Percentiles rank a stretch among this genome's conserved stretches.
These are phyloP conservation scores for Schizaphis graminum DNA, from an alignment of 2,888 invertebrate genomes.

Conservation along the genomic window DNA sequence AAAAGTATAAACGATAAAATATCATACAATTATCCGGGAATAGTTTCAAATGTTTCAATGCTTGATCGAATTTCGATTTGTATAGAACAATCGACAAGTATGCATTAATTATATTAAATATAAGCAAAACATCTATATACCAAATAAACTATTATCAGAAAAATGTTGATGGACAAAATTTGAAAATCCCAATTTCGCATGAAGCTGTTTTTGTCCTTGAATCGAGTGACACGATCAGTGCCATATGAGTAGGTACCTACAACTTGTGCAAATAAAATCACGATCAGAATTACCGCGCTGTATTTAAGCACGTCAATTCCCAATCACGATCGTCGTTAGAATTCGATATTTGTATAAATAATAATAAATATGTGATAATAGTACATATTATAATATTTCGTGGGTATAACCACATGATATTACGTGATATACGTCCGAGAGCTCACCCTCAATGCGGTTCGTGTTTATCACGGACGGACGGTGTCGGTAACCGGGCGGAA, in stretches of 20 bases:
- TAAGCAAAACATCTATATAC: not conserved
- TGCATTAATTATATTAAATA: too few species aligned
- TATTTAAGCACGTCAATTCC: too few species aligned
- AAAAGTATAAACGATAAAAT: too few species aligned
- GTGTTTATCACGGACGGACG: not conserved
- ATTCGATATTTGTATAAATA: too few species aligned
- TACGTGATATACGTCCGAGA: not conserved
- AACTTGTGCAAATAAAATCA: too few species aligned
- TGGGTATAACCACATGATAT: not conserved
- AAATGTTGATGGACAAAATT: not conserved
- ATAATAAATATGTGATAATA: too few species aligned
- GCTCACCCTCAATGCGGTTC: not conserved
- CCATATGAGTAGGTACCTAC: too few species aligned
- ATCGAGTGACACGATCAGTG: too few species aligned
- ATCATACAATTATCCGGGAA: not conserved
- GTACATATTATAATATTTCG: not conserved
- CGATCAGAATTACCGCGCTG: too few species aligned
- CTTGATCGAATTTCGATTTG: not conserved
- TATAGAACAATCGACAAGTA: not conserved
- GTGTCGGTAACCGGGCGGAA: not conserved
- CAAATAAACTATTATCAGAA: not conserved
- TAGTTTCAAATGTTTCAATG: not conserved
- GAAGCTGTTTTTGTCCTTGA: not conserved
- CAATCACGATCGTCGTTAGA: too few species aligned
- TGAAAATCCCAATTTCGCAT: not conserved